These are phyloP conservation scores for Eublepharis macularius DNA, from an alignment of 2,113 vertebrate genomes.

Conservation along the genomic window DNA sequence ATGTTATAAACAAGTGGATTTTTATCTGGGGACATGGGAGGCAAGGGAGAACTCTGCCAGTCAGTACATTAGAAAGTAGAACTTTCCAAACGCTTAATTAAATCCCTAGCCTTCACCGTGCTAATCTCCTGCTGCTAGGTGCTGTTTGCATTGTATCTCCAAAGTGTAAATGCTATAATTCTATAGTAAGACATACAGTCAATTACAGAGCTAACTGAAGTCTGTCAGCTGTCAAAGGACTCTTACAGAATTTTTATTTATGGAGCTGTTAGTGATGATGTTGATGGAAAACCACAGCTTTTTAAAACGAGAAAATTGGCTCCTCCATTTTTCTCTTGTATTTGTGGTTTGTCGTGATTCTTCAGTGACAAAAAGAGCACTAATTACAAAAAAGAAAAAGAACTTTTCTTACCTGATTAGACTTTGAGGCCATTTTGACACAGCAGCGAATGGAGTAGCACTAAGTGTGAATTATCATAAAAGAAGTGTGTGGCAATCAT, in stretches of 20 bases:
- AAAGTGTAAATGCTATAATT: conserved; percentile 66
- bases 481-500: too few species aligned
- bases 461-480: background rate
- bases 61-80: conserved; percentile 31
- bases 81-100: conserved; percentile 27
- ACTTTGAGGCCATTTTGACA: background rate
- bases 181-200: conserved; percentile 51
- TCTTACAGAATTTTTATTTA: conserved; percentile 1
- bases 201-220: conserved; percentile 39
- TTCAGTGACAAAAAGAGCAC: background rate
- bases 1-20: background rate
- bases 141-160: conserved; percentile 40
- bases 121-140: conserved; percentile 41
- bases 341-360: background rate
- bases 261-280: background rate
- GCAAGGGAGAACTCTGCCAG: background rate
- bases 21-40: background rate
- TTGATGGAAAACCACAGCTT: background rate
- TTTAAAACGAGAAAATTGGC: background rate
- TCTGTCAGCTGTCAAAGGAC: background rate
- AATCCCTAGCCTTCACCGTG: conserved; percentile 26
- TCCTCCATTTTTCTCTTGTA: background rate
- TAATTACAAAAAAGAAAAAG: background rate
- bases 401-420: background rate
- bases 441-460: background rate